Base-by-base conservation (phyloP, 2,113 vertebrate species). In the Ceyx cyanopectus region DNA sequence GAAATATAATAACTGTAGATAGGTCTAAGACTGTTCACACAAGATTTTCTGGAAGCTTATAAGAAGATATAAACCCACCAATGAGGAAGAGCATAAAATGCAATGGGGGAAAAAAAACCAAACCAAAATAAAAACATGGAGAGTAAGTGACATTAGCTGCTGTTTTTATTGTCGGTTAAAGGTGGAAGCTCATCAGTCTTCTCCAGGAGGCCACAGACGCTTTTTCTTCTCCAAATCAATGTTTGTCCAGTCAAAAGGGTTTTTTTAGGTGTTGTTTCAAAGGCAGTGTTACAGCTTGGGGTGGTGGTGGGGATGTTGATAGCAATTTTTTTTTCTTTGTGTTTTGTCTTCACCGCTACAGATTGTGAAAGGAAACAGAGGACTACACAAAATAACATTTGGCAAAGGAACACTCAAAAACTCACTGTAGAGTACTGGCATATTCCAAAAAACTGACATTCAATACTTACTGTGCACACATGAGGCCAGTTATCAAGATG, bases 401-500 rank as follows among this genome's bases (percentile, higher is more conserved):
- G 32, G 27, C 16, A 88, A 60, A 62, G 2, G 3, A 90, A 66
- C 16, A 32, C 13, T 54, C 30, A 6, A 34, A 66, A 61, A 62
- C 45, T 51, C 50, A 26, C 9, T 17, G 22, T 12, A 91, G 29
- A 10, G 11, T 48, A 68, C 7, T 65, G 20, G 5, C 14, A 77
- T 66, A 46, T 82, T 80, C 23, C 51, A 51, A 14, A 73, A 73
- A 82, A 79, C 45, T 8, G 6, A 34, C 7, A 58, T 37, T 84
- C 34, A 53, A 7, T 73, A 97, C 98, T 97, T 93, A 99, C 98
- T 83, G 84, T 95, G 87, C 98, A 98, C 56, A 98, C 80, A 14
- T 98, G 90, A 26, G 96, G 96, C 98, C 98, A 99, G 23, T 92
- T 96, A 45, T 98, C 96, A 88, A 99, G 76, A 83, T 98, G 97